Conservation (phyloP, 2,113 vertebrate genomes). For the Pollachius pollachius region DNA sequence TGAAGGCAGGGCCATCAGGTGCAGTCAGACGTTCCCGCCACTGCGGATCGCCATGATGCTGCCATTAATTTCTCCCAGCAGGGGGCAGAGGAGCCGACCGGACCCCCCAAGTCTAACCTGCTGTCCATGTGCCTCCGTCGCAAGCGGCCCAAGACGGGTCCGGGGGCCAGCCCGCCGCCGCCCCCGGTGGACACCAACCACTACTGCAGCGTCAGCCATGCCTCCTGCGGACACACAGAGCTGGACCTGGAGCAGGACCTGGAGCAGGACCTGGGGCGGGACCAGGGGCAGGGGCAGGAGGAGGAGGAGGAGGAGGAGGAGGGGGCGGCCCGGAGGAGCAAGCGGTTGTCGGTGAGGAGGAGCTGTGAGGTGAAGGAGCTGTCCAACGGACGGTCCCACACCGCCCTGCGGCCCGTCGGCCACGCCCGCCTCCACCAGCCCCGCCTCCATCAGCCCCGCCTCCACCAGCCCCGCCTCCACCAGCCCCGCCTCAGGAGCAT, state of each 20-base stretch:
- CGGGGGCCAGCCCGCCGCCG: slow-evolving; percentile 69
- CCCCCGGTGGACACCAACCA: slow-evolving; percentile 74
- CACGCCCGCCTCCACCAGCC: slow-evolving; percentile 62
- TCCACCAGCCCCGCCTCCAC: slow-evolving; percentile 39
- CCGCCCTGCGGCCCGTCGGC: slow-evolving; percentile 68
- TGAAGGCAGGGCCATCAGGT: no score
- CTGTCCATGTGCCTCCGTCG: slow-evolving; percentile 64
- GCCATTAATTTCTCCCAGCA: slow-evolving; percentile 20
- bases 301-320: slow-evolving; percentile 33
- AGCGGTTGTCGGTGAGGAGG: slow-evolving; percentile 47
- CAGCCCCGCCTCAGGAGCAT: slow-evolving; percentile 73
- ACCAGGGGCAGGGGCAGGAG: slow-evolving; percentile 27
- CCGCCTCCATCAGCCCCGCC: no score
- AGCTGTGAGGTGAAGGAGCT: slow-evolving; percentile 81
- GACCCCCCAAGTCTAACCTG: slow-evolving; percentile 50
- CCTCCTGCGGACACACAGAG: slow-evolving; percentile 73
- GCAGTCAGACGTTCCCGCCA: no score
- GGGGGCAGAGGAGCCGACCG: slow-evolving; percentile 60
- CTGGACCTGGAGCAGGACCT: slow-evolving; percentile 56
- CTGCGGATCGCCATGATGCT: no score
- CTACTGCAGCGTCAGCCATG: slow-evolving; percentile 86
- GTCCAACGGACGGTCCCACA: slow-evolving; percentile 78
- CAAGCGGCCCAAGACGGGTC: slow-evolving; percentile 66
- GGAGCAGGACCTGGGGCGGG: slow-evolving; percentile 41
- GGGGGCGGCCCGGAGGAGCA: slow-evolving; percentile 26